phyloP scores from a whole-genome alignment of 2,113 vertebrate species.

The Erythrolamprus reginae region DNA sequence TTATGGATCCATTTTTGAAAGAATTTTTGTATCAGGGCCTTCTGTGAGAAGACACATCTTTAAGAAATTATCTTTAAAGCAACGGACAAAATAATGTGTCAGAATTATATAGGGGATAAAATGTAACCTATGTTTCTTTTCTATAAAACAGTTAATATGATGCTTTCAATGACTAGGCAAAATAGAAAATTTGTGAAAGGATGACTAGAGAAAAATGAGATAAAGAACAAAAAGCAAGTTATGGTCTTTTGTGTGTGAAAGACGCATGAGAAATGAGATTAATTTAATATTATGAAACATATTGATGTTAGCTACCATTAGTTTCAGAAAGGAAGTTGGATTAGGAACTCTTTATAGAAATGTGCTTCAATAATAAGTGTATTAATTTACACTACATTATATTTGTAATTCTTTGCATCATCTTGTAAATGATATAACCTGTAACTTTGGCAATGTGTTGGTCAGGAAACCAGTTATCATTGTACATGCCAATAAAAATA shows the following conservation, averaged over 20 bases:
- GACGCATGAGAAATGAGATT: neutral
- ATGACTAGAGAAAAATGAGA: neutral
- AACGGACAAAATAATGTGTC: neutral
- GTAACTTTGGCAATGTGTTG: neutral
- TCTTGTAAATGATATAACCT: neutral
- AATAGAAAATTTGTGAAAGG: neutral
- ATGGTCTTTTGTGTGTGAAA: neutral
- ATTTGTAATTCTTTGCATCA: neutral
- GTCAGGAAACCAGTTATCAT: neutral
- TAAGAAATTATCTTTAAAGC: neutral
- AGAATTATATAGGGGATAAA: neutral
- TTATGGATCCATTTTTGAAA: neutral
- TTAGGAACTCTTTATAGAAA: neutral
- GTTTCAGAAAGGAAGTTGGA: neutral
- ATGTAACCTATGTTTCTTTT: neutral
- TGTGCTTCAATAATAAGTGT: neutral
- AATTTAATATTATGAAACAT: neutral
- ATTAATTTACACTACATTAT: neutral
- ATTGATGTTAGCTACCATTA: neutral
- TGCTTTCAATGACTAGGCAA: neutral
- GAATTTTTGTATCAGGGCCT: neutral
- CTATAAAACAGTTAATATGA: neutral
- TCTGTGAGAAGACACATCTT: neutral
- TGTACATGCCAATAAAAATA: neutral
- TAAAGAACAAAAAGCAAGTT: neutral